Evolutionary conservation across 92 coral and sea anemone species (phyloP), one percentile per base, ranked within the genome.

Genomic region (Zoanthus sociatus): DNA sequence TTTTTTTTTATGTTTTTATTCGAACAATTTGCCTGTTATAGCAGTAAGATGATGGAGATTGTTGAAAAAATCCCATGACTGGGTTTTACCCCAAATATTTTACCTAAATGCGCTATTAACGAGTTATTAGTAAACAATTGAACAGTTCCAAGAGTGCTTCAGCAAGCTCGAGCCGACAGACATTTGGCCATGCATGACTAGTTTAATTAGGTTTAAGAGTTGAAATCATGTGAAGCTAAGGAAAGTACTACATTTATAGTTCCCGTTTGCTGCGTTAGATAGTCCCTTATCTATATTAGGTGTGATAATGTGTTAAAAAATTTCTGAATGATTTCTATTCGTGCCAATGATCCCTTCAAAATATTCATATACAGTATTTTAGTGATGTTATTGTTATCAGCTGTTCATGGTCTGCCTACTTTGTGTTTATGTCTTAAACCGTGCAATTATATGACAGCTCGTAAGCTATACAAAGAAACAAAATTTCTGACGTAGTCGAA

Each of bases 401-500:
- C 47, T 54, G 21, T 37, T 7, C 48, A 55, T 21, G 68, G 82
- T 31, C 42, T 33, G 13, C 53, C 14, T 26, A 21, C 14, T 14
- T 26, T 12, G 8, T 77, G 63, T 77, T 77, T 77, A 50, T 14
- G 47, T 55, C 63, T n/a, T 21, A 53, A 77, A 51, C 82, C 14
- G 0, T 26, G 26, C 26, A 77, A 54, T 77, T 77, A 77, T 31
- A 16, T 55, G 82, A 77, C 67, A 54, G 9, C 48, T 54, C 17
- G 16, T 9, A 13, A 42, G 50, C 10, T 21, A n/a, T 20, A 77
- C 9, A 77, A 42, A 30, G 82, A 45, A 77, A 77, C 66, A 26
- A 5, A 18, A 15, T 53, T 51, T 76, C 66, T 77, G 82, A 77
- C 82, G 68, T 77, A 77, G 67, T 77, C 68, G 16, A 10, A 26